Conservation (phyloP, 2,888 invertebrate genomes). For the Parochlus steinenii region DNA sequence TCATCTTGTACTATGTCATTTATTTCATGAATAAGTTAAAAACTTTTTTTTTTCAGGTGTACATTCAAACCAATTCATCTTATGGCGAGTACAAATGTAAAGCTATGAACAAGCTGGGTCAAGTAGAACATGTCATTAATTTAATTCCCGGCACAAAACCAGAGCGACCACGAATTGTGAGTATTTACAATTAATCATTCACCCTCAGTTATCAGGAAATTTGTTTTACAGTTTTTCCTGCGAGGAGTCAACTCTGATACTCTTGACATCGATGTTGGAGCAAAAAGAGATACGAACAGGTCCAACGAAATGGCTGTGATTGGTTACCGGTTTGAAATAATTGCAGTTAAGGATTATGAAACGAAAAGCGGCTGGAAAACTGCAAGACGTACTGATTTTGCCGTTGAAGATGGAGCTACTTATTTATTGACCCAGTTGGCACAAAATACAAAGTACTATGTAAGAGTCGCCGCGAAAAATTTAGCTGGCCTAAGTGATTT, state of each 20-base stretch:
- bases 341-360: conserved; percentile 26
- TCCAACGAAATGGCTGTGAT: conserved; percentile 26
- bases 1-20: background rate
- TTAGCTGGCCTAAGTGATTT: conserved; percentile 34
- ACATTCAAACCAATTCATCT: conserved; percentile 22
- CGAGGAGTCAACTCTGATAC: conserved; percentile 30
- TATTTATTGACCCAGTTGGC: conserved; percentile 32
- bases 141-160: conserved; percentile 37
- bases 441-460: conserved; percentile 34
- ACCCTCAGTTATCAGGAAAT: background rate
- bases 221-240: conserved; percentile 20
- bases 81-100: conserved; percentile 38
- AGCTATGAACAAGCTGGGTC: conserved; percentile 34
- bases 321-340: conserved; percentile 28
- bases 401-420: conserved; percentile 30
- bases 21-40: conserved; percentile 3
- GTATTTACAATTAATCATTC: conserved; percentile 12
- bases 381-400: conserved; percentile 26
- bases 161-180: conserved; percentile 30
- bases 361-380: conserved; percentile 27
- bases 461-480: conserved; percentile 37
- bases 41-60: conserved; percentile 20
- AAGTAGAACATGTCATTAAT: conserved; percentile 31
- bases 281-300: conserved; percentile 21
- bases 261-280: conserved; percentile 29